These are phyloP conservation scores for Spodoptera exigua DNA, from an alignment of 2,888 invertebrate genomes.

Conservation along the genomic window DNA sequence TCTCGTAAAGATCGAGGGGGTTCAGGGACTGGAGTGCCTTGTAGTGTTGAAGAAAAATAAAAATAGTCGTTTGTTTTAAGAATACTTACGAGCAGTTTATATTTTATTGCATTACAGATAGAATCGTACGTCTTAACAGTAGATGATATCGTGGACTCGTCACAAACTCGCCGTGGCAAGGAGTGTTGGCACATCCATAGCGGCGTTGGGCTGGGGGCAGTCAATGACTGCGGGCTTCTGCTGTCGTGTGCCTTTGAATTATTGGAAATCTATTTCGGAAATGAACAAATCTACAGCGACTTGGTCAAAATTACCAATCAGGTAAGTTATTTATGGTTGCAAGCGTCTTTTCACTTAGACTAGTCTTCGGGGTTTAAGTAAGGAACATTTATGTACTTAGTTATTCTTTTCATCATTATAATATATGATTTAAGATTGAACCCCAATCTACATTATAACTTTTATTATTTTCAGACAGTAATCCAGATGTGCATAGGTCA, in stretches of 20 bases:
- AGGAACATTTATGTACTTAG: no score
- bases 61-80: no score
- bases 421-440: no score
- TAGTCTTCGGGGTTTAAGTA: no score
- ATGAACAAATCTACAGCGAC: constrained; percentile 23
- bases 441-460: background rate
- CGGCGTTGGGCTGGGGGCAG: constrained; percentile 27
- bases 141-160: constrained; percentile 37
- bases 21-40: no score
- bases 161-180: constrained; percentile 38
- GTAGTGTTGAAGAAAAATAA: no score
- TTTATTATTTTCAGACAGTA: constrained; percentile 24
- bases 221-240: constrained; percentile 38
- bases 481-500: constrained; percentile 28
- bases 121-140: constrained; percentile 26
- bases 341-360: no score
- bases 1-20: no score
- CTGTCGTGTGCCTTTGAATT: constrained; percentile 27
- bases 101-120: constrained; percentile 16
- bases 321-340: constrained; percentile 8
- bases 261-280: constrained; percentile 23
- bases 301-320: constrained; percentile 28
- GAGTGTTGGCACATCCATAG: constrained; percentile 36
- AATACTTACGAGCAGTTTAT: no score
- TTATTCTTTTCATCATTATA: no score